phyloP scores from a whole-genome alignment of 2,888 invertebrate genomes.

The Sarcophaga subvicina region DNA sequence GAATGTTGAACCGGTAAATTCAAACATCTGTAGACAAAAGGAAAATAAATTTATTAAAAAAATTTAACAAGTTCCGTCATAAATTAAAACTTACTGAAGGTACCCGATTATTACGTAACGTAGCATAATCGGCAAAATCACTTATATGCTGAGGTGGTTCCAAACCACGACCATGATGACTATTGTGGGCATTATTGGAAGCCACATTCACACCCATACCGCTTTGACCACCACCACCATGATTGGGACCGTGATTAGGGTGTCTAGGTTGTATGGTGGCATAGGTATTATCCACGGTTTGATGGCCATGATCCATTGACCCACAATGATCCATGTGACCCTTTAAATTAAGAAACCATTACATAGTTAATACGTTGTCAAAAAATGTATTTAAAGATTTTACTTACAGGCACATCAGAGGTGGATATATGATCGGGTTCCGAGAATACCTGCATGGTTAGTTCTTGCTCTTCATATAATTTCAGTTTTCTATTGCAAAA shows the following conservation, averaged over 20 bases:
- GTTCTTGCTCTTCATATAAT: conserved; percentile 94
- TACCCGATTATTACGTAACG: conserved; percentile 80
- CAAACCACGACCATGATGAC: conserved; percentile 72
- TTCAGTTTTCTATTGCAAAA: conserved; percentile 86
- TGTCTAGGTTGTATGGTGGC: conserved; percentile 82
- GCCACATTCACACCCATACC: conserved; percentile 69
- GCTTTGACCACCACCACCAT: conserved; percentile 65
- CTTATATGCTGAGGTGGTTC: conserved; percentile 73
- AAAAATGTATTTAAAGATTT: neutral
- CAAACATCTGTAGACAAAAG: conserved; percentile 77
- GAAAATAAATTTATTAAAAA: neutral
- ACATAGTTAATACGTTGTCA: neutral
- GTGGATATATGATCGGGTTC: conserved; percentile 85
- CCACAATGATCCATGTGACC: conserved; percentile 79
- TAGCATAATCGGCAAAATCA: conserved; percentile 82
- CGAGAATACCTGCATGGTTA: conserved; percentile 96
- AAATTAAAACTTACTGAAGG: conserved; percentile 77
- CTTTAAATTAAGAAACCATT: conserved; percentile 41
- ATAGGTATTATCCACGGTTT: conserved; percentile 81
- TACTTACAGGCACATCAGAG: conserved; percentile 78
- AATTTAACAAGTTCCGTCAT: neutral
- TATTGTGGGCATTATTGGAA: conserved; percentile 71
- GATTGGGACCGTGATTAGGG: conserved; percentile 75
- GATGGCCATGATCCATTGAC: conserved; percentile 80
- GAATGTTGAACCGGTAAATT: conserved; percentile 86